phyloP scores from a whole-genome alignment of 2,113 vertebrate species.

The Passer montanus region DNA sequence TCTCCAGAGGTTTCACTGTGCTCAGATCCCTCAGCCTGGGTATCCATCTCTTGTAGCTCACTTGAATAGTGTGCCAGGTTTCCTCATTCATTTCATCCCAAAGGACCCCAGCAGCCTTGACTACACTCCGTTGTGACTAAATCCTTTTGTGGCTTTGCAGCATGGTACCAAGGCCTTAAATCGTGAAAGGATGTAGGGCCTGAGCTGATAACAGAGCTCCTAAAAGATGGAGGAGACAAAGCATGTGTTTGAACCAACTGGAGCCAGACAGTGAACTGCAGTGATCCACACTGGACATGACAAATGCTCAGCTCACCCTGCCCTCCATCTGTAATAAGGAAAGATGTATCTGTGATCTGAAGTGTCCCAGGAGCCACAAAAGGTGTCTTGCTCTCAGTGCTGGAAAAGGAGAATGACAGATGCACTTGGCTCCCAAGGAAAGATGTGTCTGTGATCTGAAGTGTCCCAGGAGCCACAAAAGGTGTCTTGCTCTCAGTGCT shows the following conservation, averaged over 20 bases:
- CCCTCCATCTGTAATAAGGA: neutral
- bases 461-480: neutral
- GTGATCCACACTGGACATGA: neutral
- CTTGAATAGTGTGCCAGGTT: accelerated
- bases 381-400: neutral
- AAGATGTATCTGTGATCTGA: neutral
- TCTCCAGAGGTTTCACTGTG: neutral
- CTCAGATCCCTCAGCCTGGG: neutral
- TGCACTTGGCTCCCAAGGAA: neutral
- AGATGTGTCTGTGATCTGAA: neutral
- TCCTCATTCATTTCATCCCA: neutral
- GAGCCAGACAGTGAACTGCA: neutral
- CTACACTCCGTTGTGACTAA: neutral
- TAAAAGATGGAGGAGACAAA: neutral
- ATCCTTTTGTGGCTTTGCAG: neutral
- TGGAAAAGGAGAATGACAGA: neutral
- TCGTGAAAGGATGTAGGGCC: accelerated
- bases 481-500: neutral
- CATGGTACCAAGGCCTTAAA: neutral
- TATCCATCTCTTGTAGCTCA: neutral
- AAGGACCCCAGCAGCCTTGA: neutral
- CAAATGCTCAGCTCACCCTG: neutral
- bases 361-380: neutral
- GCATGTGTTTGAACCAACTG: accelerated
- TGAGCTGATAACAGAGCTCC: neutral